These are phyloP conservation scores for Staurois parvus DNA, from an alignment of 2,797 vertebrate genomes.

Conservation along the genomic window DNA sequence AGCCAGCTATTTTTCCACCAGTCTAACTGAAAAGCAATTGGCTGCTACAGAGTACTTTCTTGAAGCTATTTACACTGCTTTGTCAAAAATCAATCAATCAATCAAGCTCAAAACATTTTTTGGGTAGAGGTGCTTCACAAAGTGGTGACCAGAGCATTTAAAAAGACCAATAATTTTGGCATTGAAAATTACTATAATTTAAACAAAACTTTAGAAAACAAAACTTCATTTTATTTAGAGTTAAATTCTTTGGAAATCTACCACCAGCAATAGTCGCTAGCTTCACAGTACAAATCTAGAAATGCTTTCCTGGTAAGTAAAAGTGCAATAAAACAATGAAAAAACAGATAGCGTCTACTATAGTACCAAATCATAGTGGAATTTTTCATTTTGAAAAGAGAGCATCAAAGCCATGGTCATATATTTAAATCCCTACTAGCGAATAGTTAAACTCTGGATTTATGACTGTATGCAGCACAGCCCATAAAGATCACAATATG, in stretches of 20 bases:
- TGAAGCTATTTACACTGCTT: too few species aligned
- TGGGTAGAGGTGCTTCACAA: too few species aligned
- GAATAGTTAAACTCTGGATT: slow-evolving; percentile 60
- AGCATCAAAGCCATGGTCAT: slow-evolving; percentile 46
- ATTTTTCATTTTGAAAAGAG: slow-evolving; percentile 43
- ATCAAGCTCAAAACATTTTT: too few species aligned
- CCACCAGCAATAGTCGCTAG: neutral
- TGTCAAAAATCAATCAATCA: too few species aligned
- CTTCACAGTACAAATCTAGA: slow-evolving; percentile 27
- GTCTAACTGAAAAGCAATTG: too few species aligned
- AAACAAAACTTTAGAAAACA: neutral
- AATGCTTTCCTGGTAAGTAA: slow-evolving; percentile 45
- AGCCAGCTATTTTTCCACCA: too few species aligned
- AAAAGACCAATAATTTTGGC: too few species aligned
- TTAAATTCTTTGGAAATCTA: neutral
- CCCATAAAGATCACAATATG: slow-evolving; percentile 53
- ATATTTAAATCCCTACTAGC: slow-evolving; percentile 55
- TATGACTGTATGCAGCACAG: slow-evolving; percentile 41
- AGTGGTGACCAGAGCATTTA: too few species aligned
- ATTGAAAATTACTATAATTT: neutral
- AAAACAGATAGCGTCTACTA: slow-evolving; percentile 33
- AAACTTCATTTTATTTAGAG: neutral
- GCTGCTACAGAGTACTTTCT: too few species aligned
- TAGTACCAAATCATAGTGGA: slow-evolving; percentile 37
- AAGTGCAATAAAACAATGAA: slow-evolving; percentile 48